Conservation (phyloP, 2,113 vertebrate species). For the Mormoops blainvillei region DNA sequence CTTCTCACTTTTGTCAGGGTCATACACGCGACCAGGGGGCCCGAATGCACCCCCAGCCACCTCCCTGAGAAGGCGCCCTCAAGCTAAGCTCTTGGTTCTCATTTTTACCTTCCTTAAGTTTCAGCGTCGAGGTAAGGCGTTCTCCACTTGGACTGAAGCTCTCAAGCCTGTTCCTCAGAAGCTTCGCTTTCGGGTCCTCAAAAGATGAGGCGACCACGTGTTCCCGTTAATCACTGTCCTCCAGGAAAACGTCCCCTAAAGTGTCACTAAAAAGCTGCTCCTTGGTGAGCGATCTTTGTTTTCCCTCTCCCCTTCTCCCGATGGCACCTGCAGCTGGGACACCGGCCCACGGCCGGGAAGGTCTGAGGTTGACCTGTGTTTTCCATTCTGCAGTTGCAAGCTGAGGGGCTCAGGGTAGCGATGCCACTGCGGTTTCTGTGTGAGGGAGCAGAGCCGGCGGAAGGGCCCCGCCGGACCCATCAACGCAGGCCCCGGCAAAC, state of each 20-base stretch:
- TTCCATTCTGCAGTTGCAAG: accelerated
- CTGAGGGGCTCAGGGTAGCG: accelerated
- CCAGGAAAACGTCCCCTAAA: too few relatives aligned
- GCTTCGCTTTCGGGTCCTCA: neutral
- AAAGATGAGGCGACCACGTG: accelerated
- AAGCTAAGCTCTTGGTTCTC: too few relatives aligned
- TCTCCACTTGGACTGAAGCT: neutral
- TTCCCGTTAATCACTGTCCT: neutral
- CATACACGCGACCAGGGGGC: too few relatives aligned
- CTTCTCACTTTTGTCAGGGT: neutral
- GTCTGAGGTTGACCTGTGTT: accelerated
- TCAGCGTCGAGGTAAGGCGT: accelerated
- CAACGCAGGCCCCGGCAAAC: neutral
- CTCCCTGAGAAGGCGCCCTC: too few relatives aligned
- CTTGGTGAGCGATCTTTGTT: neutral
- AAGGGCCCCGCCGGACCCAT: accelerated
- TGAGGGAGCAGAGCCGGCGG: accelerated
- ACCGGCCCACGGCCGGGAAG: accelerated
- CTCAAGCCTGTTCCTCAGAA: neutral
- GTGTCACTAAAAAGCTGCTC: too few relatives aligned
- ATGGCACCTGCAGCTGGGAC: too few relatives aligned
- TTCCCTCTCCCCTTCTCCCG: neutral
- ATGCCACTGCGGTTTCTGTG: accelerated
- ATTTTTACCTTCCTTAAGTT: neutral
- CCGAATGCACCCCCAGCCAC: too few relatives aligned